phyloP scores from a whole-genome alignment of 2,113 vertebrate genomes.

The Elephantulus edwardii region DNA sequence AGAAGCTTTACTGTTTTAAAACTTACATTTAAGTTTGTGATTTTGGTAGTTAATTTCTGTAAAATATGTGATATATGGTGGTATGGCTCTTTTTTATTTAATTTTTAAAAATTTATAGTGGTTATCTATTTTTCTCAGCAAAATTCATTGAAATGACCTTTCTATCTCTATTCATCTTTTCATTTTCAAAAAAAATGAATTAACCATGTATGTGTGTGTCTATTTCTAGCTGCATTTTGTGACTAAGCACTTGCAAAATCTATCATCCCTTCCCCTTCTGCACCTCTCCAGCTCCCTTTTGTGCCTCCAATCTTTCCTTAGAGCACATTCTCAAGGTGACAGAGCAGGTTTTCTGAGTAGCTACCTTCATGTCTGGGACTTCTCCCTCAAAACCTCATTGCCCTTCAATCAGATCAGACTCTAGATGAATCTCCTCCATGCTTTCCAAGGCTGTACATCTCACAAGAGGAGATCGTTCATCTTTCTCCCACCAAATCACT shows the following conservation, averaged over 20 bases:
- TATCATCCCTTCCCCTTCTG: neutral
- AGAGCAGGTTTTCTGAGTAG: neutral
- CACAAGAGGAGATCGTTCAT: too few species aligned
- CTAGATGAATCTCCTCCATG: too few species aligned
- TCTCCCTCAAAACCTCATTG: too few species aligned
- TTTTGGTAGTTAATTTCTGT: neutral
- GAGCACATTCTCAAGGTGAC: neutral
- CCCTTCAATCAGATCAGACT: too few species aligned
- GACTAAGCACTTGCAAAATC: neutral
- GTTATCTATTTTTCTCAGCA: neutral
- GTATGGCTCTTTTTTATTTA: neutral
- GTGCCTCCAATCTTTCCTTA: neutral
- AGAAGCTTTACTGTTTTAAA: neutral
- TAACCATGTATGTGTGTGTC: neutral
- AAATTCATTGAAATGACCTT: neutral
- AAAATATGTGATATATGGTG: neutral
- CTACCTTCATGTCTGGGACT: neutral
- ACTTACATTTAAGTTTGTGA: neutral
- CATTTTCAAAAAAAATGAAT: neutral
- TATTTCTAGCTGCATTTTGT: neutral
- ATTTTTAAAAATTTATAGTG: neutral
- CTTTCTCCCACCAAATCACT: too few species aligned
- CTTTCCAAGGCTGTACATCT: too few species aligned
- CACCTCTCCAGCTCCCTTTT: neutral
- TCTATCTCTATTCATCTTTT: neutral